Evolutionary conservation across 2,888 invertebrate genomes (phyloP).

Genomic region (Orthosia gracilis): DNA sequence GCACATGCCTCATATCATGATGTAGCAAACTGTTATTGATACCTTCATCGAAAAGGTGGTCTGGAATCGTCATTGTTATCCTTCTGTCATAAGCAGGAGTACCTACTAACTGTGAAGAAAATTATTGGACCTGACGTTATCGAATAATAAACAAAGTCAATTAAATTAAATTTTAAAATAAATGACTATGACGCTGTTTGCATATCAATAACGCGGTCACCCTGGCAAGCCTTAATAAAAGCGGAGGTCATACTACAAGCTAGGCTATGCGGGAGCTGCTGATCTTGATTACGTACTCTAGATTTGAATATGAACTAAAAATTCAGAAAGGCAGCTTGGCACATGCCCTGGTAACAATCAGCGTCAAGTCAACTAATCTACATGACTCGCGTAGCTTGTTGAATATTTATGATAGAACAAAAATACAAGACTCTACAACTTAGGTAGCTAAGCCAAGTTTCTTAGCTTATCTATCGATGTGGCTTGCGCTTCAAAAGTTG

Average conservation of each 20-base stretch:
- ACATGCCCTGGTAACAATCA: neutral
- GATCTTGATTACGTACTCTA: neutral
- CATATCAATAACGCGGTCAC: slow-evolving; percentile 80
- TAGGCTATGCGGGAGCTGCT: slow-evolving; percentile 7
- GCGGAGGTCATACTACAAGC: neutral
- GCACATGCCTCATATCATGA: slow-evolving; percentile 85
- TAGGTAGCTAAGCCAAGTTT: too few species aligned
- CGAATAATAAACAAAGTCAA: slow-evolving; percentile 82
- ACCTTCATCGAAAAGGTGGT: slow-evolving; percentile 85
- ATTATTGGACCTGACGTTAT: slow-evolving; percentile 75
- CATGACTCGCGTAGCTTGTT: neutral
- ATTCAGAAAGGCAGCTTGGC: neutral
- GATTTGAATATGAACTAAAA: too few species aligned
- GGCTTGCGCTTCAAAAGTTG: neutral
- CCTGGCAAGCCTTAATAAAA: slow-evolving; percentile 9
- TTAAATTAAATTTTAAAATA: slow-evolving; percentile 86
- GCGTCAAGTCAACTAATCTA: neutral
- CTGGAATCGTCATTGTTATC: slow-evolving; percentile 78
- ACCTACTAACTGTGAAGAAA: slow-evolving; percentile 32
- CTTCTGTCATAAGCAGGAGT: slow-evolving; percentile 38
- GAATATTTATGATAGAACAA: too few species aligned
- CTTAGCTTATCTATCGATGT: slow-evolving; percentile 22
- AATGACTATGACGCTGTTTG: slow-evolving; percentile 79
- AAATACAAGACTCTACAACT: too few species aligned
- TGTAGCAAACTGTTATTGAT: slow-evolving; percentile 80